Conservation (phyloP, 30 jellyfish, hydroid and myxozoan species). For the Pelagia noctiluca region DNA sequence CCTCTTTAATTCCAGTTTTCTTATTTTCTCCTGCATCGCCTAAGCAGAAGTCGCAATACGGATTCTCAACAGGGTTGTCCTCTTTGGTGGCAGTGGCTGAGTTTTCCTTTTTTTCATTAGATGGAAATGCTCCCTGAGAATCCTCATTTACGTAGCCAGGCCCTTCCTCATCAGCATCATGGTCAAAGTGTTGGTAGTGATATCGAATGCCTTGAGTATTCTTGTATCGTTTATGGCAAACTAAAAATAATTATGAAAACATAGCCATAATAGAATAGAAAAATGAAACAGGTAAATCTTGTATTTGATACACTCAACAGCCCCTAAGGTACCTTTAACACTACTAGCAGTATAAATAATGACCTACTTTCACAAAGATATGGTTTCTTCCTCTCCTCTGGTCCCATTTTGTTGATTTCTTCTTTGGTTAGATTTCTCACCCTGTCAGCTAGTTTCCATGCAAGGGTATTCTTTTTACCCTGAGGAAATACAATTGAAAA, state of each 20-base stretch:
- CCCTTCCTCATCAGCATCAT: slow-evolving; percentile 80
- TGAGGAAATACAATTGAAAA: neutral
- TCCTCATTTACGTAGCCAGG: slow-evolving; percentile 46
- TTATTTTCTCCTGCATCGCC: slow-evolving; percentile 89
- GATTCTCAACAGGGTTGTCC: slow-evolving; percentile 78
- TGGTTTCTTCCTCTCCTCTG: slow-evolving; percentile 94
- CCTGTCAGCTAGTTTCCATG: slow-evolving; percentile 86
- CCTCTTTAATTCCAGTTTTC: slow-evolving; percentile 85
- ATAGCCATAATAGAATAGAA: too few relatives aligned
- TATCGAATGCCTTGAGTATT: slow-evolving; percentile 95
- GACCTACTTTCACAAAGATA: slow-evolving; percentile 92
- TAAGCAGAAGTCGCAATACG: slow-evolving; percentile 94
- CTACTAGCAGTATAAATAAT: too few relatives aligned
- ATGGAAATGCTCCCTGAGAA: slow-evolving; percentile 21
- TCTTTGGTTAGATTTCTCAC: slow-evolving; percentile 80
- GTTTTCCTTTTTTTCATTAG: slow-evolving; percentile 56
- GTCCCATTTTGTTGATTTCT: slow-evolving; percentile 76
- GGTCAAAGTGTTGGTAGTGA: slow-evolving; percentile 94
- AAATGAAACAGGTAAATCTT: too few relatives aligned
- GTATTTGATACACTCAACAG: too few relatives aligned
- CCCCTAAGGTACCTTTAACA: too few relatives aligned
- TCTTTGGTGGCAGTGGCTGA: slow-evolving; percentile 64
- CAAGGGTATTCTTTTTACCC: slow-evolving; percentile 93
- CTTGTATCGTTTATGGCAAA: slow-evolving; percentile 91
- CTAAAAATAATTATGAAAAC: slow-evolving; percentile 36